Percentiles rank a stretch among this genome's conserved stretches.
phyloP scores from a whole-genome alignment of 1,140 invertebrate species.

The Anastrepha ludens region DNA sequence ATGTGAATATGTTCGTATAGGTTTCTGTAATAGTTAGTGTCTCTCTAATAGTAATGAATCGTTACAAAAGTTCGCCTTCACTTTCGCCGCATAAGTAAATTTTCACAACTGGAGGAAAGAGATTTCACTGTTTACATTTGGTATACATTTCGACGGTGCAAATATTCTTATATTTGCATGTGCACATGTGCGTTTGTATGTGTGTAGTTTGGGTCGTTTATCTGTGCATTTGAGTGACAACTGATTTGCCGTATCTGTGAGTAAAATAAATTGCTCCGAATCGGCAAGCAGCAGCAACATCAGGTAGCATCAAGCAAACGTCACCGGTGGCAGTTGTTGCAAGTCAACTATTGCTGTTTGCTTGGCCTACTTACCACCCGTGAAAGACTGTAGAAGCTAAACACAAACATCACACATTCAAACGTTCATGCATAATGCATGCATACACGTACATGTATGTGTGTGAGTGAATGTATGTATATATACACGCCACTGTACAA shows the following conservation, averaged over 20 bases:
- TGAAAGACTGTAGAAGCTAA: slow-evolving; percentile 44
- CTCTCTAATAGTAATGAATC: not conserved
- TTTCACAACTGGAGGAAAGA: not conserved
- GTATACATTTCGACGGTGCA: not conserved
- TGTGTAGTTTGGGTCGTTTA: not conserved
- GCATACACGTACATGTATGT: not conserved
- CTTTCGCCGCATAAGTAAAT: slow-evolving; percentile 33
- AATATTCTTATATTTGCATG: not conserved
- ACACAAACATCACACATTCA: not conserved
- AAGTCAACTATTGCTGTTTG: slow-evolving; percentile 43
- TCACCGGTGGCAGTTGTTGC: slow-evolving; percentile 14
- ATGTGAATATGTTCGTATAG: not conserved
- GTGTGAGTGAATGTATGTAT: not conserved
- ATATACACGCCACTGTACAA: too few species aligned
- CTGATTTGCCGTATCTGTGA: slow-evolving; percentile 53
- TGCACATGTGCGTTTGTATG: not conserved
- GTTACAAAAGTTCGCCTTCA: not conserved
- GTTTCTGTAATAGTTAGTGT: not conserved
- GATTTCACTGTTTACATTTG: slow-evolving; percentile 2
- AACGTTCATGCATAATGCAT: not conserved
- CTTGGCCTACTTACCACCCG: slow-evolving; percentile 42
- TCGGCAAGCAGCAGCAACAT: not conserved
- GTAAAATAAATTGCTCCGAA: slow-evolving; percentile 46
- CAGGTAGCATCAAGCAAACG: slow-evolving; percentile 45
- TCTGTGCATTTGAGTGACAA: slow-evolving; percentile 53